Evolutionary conservation across 2,113 vertebrate genomes (phyloP).

Genomic region (Equus przewalskii): DNA sequence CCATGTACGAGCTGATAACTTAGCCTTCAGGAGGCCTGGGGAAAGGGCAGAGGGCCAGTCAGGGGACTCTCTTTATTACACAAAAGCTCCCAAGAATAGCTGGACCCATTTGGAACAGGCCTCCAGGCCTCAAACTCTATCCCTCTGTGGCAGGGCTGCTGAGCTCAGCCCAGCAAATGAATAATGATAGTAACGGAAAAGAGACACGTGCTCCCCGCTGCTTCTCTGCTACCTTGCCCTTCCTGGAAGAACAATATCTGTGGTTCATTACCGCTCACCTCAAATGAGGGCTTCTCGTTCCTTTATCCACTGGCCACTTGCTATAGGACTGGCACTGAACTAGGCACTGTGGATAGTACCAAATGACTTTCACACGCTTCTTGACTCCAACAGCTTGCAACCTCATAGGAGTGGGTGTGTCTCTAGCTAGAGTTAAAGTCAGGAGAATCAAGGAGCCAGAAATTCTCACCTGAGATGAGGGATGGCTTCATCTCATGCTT

Average conservation of each 20-base stretch:
- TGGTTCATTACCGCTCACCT: background rate
- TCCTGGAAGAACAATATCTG: fast-evolving
- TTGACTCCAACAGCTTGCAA: background rate
- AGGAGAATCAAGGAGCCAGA: background rate
- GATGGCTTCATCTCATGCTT: background rate
- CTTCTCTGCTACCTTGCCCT: background rate
- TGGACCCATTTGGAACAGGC: conserved; percentile 21
- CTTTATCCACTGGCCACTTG: background rate
- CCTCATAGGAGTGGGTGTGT: background rate
- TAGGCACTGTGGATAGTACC: background rate
- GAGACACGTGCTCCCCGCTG: fast-evolving
- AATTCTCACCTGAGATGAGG: background rate
- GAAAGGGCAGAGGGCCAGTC: conserved; percentile 53
- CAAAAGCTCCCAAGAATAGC: conserved; percentile 50
- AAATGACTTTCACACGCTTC: background rate
- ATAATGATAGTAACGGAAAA: background rate
- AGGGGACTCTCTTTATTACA: conserved; percentile 44
- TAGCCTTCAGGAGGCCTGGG: conserved; percentile 50
- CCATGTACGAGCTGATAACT: background rate
- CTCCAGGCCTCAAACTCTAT: background rate
- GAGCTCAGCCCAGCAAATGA: conserved; percentile 38
- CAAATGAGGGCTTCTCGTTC: background rate
- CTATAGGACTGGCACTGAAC: background rate
- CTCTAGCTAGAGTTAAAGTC: background rate
- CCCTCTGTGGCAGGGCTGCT: background rate